A percentile compares a stretch with the other conserved stretches of the same genome.
Conservation (phyloP, 2,113 vertebrate genomes). For the Genyomyrus donnyi region DNA sequence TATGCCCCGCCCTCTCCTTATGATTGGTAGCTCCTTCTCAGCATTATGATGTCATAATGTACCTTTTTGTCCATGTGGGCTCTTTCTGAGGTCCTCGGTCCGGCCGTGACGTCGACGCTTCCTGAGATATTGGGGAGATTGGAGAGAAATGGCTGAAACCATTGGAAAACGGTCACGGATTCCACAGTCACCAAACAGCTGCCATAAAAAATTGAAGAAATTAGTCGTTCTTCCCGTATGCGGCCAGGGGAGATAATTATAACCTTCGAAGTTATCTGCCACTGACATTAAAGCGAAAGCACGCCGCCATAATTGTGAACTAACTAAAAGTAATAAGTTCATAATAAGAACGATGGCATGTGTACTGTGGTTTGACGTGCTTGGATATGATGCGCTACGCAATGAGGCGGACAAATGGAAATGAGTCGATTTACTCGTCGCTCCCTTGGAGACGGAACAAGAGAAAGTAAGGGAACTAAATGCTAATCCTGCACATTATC, state of each 20-base stretch:
- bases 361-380: conserved; percentile 51
- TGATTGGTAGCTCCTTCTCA: neutral
- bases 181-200: conserved; percentile 42
- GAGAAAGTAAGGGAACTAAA: neutral
- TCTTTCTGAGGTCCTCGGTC: conserved; percentile 29
- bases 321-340: conserved; percentile 62
- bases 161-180: conserved; percentile 23
- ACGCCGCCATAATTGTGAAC: conserved; percentile 38
- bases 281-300: conserved; percentile 60
- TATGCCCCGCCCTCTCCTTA: neutral
- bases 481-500: neutral
- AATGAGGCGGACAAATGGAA: conserved; percentile 55
- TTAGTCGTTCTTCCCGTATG: conserved; percentile 58
- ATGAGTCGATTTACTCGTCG: conserved; percentile 44
- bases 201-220: conserved; percentile 60
- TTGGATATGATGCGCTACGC: conserved; percentile 39
- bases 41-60: conserved; percentile 25
- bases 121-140: neutral
- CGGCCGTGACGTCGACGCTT: conserved; percentile 38
- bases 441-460: neutral
- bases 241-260: conserved; percentile 63
- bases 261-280: conserved; percentile 66
- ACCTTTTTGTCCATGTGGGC: conserved; percentile 15
- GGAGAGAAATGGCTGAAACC: neutral
- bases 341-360: conserved; percentile 42